Percentiles rank a stretch among this genome's conserved stretches.
Evolutionary conservation across 2,888 invertebrate species (phyloP).

Genomic region (Villa cingulata): DNA sequence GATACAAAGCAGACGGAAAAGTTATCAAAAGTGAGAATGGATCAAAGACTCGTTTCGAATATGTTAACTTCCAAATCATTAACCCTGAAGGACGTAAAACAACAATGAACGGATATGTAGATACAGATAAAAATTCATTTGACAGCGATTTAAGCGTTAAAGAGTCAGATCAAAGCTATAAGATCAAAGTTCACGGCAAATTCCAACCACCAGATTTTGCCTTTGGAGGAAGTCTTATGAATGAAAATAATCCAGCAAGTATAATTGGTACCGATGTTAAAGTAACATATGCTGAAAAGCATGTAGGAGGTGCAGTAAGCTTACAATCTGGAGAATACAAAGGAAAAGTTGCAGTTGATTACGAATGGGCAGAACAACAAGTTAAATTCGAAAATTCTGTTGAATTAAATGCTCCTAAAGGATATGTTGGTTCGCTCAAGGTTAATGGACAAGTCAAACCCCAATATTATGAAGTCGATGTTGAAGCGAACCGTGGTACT

Average conservation of each 20-base stretch:
- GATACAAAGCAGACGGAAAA: conserved; percentile 28
- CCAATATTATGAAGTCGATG: conserved; percentile 42
- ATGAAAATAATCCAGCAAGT: conserved; percentile 19
- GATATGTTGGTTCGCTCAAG: conserved; percentile 15
- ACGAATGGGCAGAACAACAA: neutral
- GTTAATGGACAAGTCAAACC: conserved; percentile 44
- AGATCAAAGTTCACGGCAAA: conserved; percentile 15
- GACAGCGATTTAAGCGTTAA: conserved; percentile 22
- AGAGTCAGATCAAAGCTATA: conserved; percentile 13
- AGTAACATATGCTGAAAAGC: conserved; percentile 14
- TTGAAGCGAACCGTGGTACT: conserved; percentile 44
- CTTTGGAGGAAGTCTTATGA: conserved; percentile 23
- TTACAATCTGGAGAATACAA: conserved; percentile 19
- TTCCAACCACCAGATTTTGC: conserved; percentile 14
- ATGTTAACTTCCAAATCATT: conserved; percentile 26
- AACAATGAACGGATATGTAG: conserved; percentile 26
- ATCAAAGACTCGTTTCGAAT: conserved; percentile 20
- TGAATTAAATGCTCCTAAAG: conserved; percentile 10
- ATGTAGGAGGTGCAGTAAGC: conserved; percentile 12
- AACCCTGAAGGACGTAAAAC: conserved; percentile 17
- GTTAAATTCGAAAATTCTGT: conserved; percentile 14
- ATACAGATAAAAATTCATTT: conserved; percentile 16
- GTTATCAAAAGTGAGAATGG: conserved; percentile 21
- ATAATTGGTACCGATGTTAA: conserved; percentile 22
- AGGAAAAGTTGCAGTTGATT: neutral